Conservation (phyloP, 2,797 vertebrate species). For the Sebastes trivittatus region DNA sequence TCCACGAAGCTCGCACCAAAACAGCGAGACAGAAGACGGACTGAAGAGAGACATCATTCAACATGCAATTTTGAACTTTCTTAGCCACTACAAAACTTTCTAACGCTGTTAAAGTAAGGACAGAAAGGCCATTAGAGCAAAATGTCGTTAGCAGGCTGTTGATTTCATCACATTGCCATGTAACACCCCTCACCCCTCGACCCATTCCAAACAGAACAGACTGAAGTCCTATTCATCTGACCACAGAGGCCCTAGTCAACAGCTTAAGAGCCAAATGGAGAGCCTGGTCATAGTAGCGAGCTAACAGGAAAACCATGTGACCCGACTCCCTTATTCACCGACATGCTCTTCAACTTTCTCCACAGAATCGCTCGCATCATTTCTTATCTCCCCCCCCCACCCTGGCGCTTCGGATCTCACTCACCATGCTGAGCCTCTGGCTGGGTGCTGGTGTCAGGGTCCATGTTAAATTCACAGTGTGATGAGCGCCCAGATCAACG, state of each 20-base stretch:
- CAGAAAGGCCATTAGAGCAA: not conserved
- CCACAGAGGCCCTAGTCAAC: conserved; percentile 66
- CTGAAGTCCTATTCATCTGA: conserved; percentile 70
- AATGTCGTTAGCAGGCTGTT: conserved; percentile 26
- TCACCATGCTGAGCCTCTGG: conserved; percentile 89
- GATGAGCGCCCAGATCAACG: conserved; percentile 41
- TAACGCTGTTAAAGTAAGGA: not conserved
- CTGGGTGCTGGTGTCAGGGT: conserved; percentile 84
- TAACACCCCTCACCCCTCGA: conserved; percentile 49
- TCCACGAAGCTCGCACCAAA: conserved; percentile 7
- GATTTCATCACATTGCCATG: conserved; percentile 58
- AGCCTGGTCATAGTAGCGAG: conserved; percentile 24
- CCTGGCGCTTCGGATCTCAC: conserved; percentile 46
- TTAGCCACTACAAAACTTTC: not conserved
- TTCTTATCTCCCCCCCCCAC: conserved; percentile 1
- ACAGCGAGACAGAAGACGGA: not conserved
- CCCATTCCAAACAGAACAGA: conserved; percentile 41
- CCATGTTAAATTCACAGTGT: conserved; percentile 85
- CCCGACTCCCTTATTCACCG: conserved; percentile 6
- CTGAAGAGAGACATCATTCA: not conserved
- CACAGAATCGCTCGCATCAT: not conserved
- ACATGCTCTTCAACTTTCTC: conserved; percentile 17
- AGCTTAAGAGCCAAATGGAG: conserved; percentile 43
- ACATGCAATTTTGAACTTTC: not conserved
- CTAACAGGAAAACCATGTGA: conserved; percentile 53